Base-by-base conservation (phyloP, 92 coral and sea anemone genomes). In the Bergia sp. region DNA sequence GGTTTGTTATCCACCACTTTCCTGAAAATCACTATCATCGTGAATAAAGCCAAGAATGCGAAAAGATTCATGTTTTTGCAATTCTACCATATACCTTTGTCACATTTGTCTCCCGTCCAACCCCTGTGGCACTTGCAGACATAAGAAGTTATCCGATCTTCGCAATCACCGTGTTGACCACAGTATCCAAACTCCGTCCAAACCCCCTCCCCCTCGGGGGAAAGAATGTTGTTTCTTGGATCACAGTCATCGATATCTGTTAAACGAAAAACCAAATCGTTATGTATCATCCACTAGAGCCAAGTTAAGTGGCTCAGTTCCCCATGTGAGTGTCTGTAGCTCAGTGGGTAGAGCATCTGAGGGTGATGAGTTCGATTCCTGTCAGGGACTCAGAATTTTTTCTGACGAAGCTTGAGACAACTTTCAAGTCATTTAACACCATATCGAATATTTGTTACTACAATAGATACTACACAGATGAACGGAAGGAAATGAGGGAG, bases 211-310 rank as follows among this genome's bases (percentile, higher is more conserved):
- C 94, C 94, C 86, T 96, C 99, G 42, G 39, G 47, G 47, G 92
- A 73, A 80, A 93, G 89, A 13, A 93, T 78, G 86, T 91, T 80
- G 58, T 93, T 95, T 72, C 89, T 91, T 20, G 99, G 99, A 88
- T 96, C 95, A 77, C 99, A 96, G 82, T 95, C 89, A 84, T 96
- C 99, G 29, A 95, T 93, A 79, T 96, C 99, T 96, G 67, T 4
- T 39, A 45, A 57, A 84, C 67, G 65, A 64, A 58, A 37, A 37
- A 12, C 29, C 29, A 29, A 29, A 29, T 29, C 29, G 29, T 29
- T 29, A 29, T 29, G 29, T 29, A 29, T 29, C 29, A 29, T 29
- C 29, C 29, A 29, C 29, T 29, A 29, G 29, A 29, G 0, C 29
- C 29, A 29, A 29, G 29, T 29, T 29, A 29, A 29, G 29, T 29